phyloP scores from a whole-genome alignment of 2,797 vertebrate species.

The Enteromius viviparus region DNA sequence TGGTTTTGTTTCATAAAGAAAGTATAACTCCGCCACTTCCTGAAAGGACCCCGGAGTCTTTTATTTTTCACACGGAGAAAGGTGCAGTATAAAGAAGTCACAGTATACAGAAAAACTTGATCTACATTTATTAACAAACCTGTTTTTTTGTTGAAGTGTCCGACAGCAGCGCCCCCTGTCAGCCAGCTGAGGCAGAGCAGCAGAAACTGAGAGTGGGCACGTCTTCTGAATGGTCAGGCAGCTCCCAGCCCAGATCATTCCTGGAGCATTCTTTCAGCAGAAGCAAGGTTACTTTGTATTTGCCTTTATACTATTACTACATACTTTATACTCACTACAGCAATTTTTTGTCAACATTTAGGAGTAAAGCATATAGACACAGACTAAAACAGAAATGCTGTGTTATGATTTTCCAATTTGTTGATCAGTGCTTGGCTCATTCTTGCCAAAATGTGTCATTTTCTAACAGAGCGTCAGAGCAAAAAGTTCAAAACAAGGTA shows the following conservation, averaged over 20 bases:
- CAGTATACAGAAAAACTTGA: not conserved
- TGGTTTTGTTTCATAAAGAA: not conserved
- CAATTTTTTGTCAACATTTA: not conserved
- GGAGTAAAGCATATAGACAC: not conserved
- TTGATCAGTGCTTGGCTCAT: slow-evolving; percentile 42
- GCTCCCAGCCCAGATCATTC: slow-evolving; percentile 65
- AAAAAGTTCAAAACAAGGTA: slow-evolving; percentile 72
- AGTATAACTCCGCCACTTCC: slow-evolving; percentile 73
- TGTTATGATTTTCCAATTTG: not conserved
- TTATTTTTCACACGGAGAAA: slow-evolving; percentile 73
- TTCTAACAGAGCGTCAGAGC: slow-evolving; percentile 73
- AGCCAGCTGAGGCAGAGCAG: not conserved
- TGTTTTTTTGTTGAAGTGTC: slow-evolving; percentile 50
- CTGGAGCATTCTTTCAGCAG: slow-evolving; percentile 65
- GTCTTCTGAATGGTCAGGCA: slow-evolving; percentile 75
- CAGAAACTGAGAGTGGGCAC: slow-evolving; percentile 59
- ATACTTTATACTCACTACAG: not conserved
- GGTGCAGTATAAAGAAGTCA: slow-evolving; percentile 62
- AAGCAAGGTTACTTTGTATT: slow-evolving; percentile 74
- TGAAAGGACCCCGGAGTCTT: slow-evolving; percentile 81
- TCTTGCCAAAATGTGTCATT: slow-evolving; percentile 32
- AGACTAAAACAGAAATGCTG: not conserved
- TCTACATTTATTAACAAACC: not conserved
- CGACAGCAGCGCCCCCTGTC: not conserved
- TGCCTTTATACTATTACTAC: not conserved